A percentile compares a stretch with the other conserved stretches of the same genome.
These are phyloP conservation scores for Diplolepis rosae DNA, from an alignment of 2,888 invertebrate species.

Conservation along the genomic window DNA sequence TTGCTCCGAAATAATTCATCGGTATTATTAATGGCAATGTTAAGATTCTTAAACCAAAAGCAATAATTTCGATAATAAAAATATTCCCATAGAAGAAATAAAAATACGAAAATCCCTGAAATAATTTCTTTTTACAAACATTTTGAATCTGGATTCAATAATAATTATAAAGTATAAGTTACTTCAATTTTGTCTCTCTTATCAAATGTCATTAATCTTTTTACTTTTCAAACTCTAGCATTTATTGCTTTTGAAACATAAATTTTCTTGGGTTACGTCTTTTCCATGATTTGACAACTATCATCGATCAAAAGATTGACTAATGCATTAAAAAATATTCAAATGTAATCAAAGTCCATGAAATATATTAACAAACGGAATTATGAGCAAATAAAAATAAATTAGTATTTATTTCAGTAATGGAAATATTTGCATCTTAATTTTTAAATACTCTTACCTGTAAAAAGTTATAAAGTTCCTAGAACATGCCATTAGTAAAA, in stretches of 20 bases:
- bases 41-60: not conserved
- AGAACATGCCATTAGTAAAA: not conserved
- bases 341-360: not conserved
- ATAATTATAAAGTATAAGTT: not conserved
- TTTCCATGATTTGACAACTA: not conserved
- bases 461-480: not conserved
- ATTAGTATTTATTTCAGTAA: not conserved
- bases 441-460: not conserved
- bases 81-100: too few species aligned
- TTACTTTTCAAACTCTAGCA: not conserved
- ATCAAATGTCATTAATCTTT: not conserved
- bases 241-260: not conserved
- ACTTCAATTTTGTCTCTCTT: not conserved
- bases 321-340: not conserved
- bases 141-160: not conserved
- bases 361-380: not conserved
- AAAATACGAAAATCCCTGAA: too few species aligned
- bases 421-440: not conserved
- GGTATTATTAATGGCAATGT: not conserved
- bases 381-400: not conserved
- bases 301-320: not conserved
- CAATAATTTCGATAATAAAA: too few species aligned
- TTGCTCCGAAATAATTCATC: not conserved
- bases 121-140: too few species aligned
- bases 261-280: not conserved